Evolutionary conservation across 1,140 invertebrate genomes (phyloP).

Genomic region (Paracyclopina nana): DNA sequence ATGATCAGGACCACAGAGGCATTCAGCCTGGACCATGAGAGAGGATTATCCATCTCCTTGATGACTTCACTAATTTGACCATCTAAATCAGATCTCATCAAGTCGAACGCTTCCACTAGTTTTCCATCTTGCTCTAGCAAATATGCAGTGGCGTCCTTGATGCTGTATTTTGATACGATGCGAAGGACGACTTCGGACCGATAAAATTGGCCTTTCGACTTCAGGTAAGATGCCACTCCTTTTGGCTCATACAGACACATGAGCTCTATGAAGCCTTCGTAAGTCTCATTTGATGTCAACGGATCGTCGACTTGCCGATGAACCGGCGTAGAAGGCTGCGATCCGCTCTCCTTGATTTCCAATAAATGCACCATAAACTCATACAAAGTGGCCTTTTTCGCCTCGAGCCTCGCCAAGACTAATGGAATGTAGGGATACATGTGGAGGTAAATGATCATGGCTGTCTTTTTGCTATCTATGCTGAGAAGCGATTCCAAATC

Average conservation of each 20-base stretch:
- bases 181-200: conserved; percentile 23
- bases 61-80: conserved; percentile 15
- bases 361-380: conserved; percentile 15
- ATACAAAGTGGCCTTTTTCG: conserved; percentile 17
- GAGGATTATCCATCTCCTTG: conserved; percentile 11
- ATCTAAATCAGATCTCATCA: conserved; percentile 22
- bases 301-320: conserved; percentile 14
- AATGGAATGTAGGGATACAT: conserved; percentile 20
- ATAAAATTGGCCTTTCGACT: conserved; percentile 27
- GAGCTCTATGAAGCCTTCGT: conserved; percentile 42
- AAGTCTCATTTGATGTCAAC: conserved; percentile 31
- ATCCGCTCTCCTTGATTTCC: conserved; percentile 11
- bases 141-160: conserved; percentile 32
- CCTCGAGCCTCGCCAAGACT: conserved; percentile 19
- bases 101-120: conserved; percentile 30
- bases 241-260: conserved; percentile 40
- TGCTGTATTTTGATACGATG: conserved; percentile 27
- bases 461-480: conserved; percentile 21
- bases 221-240: conserved; percentile 28
- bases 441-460: conserved; percentile 22
- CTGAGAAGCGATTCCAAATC: conserved; percentile 21
- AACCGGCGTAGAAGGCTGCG: conserved; percentile 10
- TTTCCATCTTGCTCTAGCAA: conserved; percentile 35
- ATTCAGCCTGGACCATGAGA: conserved; percentile 24
- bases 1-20: conserved; percentile 26